Percentiles rank a stretch among this genome's conserved stretches.
These are phyloP conservation scores for Takifugu bimaculatus DNA, from an alignment of 2,113 vertebrate species.

Conservation along the genomic window DNA sequence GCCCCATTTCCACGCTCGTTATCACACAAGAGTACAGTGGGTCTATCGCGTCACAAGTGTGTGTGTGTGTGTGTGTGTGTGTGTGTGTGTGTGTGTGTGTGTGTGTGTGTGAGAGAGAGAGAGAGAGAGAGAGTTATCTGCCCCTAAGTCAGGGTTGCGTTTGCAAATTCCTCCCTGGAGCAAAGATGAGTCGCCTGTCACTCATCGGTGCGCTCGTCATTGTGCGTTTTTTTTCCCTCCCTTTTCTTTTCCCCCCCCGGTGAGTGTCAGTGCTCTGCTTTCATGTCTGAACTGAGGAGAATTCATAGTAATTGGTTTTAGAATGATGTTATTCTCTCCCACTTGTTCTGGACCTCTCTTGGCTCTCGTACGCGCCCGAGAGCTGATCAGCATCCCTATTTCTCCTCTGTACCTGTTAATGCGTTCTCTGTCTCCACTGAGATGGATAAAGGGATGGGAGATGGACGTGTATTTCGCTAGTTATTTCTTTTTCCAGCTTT, in stretches of 20 bases:
- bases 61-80: slow-evolving; percentile 43
- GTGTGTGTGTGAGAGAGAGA: slow-evolving; percentile 20
- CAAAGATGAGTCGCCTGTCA: slow-evolving; percentile 72
- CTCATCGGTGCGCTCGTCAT: slow-evolving; percentile 65
- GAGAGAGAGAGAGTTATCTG: slow-evolving; percentile 56
- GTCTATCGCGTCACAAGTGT: slow-evolving; percentile 1
- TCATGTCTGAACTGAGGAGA: slow-evolving; percentile 79
- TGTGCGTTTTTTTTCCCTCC: slow-evolving; percentile 48
- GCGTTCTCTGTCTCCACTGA: slow-evolving; percentile 54
- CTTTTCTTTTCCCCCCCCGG: slow-evolving; percentile 22
- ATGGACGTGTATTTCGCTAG: slow-evolving; percentile 21
- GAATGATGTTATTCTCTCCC: slow-evolving; percentile 67
- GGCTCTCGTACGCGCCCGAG: slow-evolving; percentile 10
- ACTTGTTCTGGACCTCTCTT: slow-evolving; percentile 21
- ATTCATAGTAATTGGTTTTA: slow-evolving; percentile 80
- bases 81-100: slow-evolving; percentile 17
- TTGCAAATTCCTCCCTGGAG: slow-evolving; percentile 72
- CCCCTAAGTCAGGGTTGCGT: slow-evolving; percentile 69
- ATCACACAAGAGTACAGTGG: slow-evolving; percentile 59
- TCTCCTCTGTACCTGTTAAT: slow-evolving; percentile 42
- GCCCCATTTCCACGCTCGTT: slow-evolving; percentile 69
- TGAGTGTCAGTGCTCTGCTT: slow-evolving; percentile 72
- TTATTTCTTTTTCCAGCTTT: slow-evolving; percentile 23
- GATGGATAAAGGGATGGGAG: slow-evolving; percentile 40
- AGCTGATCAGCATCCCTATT: slow-evolving; percentile 23